phyloP scores from a whole-genome alignment of 2,797 vertebrate genomes.

The Enteromius paludinosus region DNA sequence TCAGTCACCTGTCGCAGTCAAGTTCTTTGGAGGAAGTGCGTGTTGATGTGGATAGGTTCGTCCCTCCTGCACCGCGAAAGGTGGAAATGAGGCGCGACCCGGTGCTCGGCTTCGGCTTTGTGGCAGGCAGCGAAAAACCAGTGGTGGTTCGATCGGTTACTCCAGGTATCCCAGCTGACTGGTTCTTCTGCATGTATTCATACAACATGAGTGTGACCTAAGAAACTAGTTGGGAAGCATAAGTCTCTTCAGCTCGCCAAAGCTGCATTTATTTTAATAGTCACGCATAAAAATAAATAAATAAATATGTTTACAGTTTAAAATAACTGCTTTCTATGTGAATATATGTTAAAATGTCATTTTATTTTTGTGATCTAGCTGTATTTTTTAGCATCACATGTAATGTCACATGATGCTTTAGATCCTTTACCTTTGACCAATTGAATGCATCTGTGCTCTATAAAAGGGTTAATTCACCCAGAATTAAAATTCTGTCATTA shows the following conservation, averaged over 20 bases:
- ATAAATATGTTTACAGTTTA: not conserved
- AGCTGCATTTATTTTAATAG: not conserved
- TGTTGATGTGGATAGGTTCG: constrained; percentile 90
- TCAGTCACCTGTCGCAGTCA: constrained; percentile 91
- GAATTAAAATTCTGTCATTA: no score
- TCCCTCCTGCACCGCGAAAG: constrained; percentile 90
- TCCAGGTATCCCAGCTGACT: constrained; percentile 83
- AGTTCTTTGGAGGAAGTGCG: constrained; percentile 92
- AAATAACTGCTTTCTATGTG: not conserved
- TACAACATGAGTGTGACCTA: not conserved
- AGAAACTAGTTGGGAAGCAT: not conserved
- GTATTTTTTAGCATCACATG: not conserved
- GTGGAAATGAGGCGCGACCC: constrained; percentile 99
- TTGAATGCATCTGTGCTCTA: not conserved
- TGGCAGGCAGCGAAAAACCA: constrained; percentile 98
- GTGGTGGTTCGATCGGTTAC: constrained; percentile 98
- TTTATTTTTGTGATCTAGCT: not conserved
- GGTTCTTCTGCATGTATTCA: not conserved
- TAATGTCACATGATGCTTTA: not conserved
- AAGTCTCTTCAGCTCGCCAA: not conserved
- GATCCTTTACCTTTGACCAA: not conserved
- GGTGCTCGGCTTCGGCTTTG: constrained; percentile 97
- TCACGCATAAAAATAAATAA: not conserved
- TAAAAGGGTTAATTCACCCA: not conserved
- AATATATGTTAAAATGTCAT: not conserved